These are phyloP conservation scores for Gadus chalcogrammus DNA, from an alignment of 2,113 vertebrate genomes.

Conservation along the genomic window DNA sequence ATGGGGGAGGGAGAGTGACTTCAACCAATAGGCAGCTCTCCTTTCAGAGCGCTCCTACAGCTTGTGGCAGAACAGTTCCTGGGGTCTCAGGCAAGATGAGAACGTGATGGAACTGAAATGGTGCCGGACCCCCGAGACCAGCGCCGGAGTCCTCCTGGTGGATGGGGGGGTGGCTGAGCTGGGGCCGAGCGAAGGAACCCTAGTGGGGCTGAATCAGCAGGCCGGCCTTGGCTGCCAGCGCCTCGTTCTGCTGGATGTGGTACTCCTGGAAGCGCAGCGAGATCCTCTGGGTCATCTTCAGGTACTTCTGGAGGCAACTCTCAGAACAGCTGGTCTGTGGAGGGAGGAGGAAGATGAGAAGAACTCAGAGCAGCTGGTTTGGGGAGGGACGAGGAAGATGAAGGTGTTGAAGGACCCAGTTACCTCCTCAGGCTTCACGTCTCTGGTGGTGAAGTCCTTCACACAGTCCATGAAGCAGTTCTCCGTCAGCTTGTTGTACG, in stretches of 20 bases:
- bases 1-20: not conserved
- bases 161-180: not conserved
- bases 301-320: slow-evolving; percentile 94
- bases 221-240: slow-evolving; percentile 93
- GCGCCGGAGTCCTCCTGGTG: not conserved
- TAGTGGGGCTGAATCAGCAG: slow-evolving; percentile 84
- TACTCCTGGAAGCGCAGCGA: slow-evolving; percentile 99
- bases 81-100: not conserved
- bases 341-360: not conserved
- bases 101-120: not conserved
- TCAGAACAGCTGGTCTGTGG: slow-evolving; percentile 87
- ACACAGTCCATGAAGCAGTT: slow-evolving; percentile 97
- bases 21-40: not conserved
- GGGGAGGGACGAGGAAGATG: not conserved
- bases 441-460: slow-evolving; percentile 93
- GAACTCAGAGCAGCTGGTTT: slow-evolving; percentile 88
- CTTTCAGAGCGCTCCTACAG: not conserved
- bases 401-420: not conserved
- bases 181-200: no score
- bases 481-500: slow-evolving; percentile 97
- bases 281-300: slow-evolving; percentile 99
- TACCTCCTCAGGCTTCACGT: slow-evolving; percentile 94
- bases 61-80: not conserved
- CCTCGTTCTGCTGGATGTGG: slow-evolving; percentile 98
- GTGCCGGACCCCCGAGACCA: not conserved